A percentile compares a stretch with the other conserved stretches of the same genome.
phyloP scores from a whole-genome alignment of 2,797 vertebrate species.

The Silurus aristotelis region DNA sequence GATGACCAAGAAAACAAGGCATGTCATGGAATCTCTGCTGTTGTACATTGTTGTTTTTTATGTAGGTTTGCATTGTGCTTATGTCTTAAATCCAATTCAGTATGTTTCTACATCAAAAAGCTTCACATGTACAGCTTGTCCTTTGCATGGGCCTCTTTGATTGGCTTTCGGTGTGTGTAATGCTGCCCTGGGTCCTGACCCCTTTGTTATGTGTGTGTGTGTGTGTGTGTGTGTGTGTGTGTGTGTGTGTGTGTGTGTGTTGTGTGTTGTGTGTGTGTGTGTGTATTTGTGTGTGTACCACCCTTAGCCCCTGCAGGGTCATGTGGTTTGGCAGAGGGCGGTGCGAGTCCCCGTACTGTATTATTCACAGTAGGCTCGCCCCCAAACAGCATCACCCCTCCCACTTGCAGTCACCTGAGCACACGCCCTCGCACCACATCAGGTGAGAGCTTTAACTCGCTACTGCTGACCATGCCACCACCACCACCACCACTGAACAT shows the following conservation, averaged over 20 bases:
- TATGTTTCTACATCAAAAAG: constrained; percentile 9
- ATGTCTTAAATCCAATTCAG: not conserved
- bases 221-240: not conserved
- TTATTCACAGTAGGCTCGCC: constrained; percentile 97
- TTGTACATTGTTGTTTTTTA: not conserved
- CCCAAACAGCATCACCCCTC: constrained; percentile 86
- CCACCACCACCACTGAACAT: not conserved
- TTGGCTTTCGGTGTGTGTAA: constrained; percentile 35
- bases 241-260: constrained; percentile 39
- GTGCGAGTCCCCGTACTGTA: constrained; percentile 80
- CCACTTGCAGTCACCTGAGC: constrained; percentile 87
- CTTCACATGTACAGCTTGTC: constrained; percentile 5
- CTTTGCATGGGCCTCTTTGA: constrained; percentile 29
- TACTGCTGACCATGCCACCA: constrained; percentile 5
- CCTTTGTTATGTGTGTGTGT: not conserved
- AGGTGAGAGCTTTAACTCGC: constrained; percentile 74
- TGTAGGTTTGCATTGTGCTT: not conserved
- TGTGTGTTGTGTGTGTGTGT: not conserved
- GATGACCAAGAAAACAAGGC: constrained; percentile 10
- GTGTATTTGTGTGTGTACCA: constrained; percentile 22
- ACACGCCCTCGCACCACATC: constrained; percentile 89
- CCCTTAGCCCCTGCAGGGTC: constrained; percentile 82
- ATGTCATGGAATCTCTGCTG: not conserved
- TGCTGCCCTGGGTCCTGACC: constrained; percentile 25
- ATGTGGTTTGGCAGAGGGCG: constrained; percentile 67